Conservation (phyloP, 2,888 invertebrate species). For the Phaonia tiefii region DNA sequence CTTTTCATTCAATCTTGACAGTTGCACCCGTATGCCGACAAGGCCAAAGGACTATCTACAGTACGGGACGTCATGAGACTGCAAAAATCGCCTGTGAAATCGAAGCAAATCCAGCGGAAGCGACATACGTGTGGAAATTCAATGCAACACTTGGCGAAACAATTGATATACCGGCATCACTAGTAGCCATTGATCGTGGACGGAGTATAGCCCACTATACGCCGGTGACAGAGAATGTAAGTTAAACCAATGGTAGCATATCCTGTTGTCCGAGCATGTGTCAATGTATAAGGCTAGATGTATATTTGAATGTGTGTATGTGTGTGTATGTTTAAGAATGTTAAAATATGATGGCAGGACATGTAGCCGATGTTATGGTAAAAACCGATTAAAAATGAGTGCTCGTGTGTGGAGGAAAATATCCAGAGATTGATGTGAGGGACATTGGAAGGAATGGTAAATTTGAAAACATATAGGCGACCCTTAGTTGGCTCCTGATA, state of each 20-base stretch:
- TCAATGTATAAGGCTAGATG: neutral
- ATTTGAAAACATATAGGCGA: too few relatives aligned
- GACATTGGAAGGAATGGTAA: too few relatives aligned
- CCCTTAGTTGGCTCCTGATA: too few relatives aligned
- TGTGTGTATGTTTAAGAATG: neutral
- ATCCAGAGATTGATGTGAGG: too few relatives aligned
- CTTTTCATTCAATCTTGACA: slow-evolving; percentile 74
- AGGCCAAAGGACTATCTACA: slow-evolving; percentile 86
- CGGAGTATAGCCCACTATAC: slow-evolving; percentile 86
- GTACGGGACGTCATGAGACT: slow-evolving; percentile 87
- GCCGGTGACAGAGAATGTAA: slow-evolving; percentile 85
- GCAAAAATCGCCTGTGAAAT: slow-evolving; percentile 87
- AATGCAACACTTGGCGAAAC: slow-evolving; percentile 86
- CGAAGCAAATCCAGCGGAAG: slow-evolving; percentile 87
- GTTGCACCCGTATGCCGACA: slow-evolving; percentile 88
- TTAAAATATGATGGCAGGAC: slow-evolving; percentile 6
- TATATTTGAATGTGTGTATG: neutral
- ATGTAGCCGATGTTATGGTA: slow-evolving; percentile 16
- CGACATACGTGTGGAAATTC: slow-evolving; percentile 88
- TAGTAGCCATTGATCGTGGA: slow-evolving; percentile 83
- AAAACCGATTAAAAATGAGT: slow-evolving; percentile 31
- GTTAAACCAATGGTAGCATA: slow-evolving; percentile 63
- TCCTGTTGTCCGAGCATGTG: neutral
- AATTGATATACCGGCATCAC: slow-evolving; percentile 85
- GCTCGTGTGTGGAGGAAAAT: slow-evolving; percentile 14